Conservation (phyloP, 2,113 vertebrate genomes). For the Hyperoodon ampullatus region DNA sequence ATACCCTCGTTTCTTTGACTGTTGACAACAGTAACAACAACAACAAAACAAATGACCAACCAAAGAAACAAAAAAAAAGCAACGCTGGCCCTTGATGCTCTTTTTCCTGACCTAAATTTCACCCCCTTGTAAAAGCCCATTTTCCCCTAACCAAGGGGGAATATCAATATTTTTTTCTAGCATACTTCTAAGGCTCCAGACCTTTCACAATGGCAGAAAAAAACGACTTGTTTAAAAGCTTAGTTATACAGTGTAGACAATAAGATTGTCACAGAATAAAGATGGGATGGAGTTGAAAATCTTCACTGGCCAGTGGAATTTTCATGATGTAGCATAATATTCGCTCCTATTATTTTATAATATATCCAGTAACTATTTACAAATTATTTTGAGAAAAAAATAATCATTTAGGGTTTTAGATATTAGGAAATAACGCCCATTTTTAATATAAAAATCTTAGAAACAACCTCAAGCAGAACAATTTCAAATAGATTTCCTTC, state of each 20-base stretch:
- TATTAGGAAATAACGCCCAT: constrained; percentile 79
- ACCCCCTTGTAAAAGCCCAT: not conserved
- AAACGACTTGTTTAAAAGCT: constrained; percentile 76
- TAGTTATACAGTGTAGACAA: constrained; percentile 77
- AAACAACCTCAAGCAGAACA: constrained; percentile 82
- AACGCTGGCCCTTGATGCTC: constrained; percentile 16
- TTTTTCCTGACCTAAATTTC: constrained; percentile 39
- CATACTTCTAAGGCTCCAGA: constrained; percentile 37
- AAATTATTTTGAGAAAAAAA: constrained; percentile 84
- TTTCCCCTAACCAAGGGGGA: not conserved
- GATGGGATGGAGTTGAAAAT: constrained; percentile 70
- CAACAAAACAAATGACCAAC: not conserved
- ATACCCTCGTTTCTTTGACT: constrained; percentile 40
- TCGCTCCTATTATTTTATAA: constrained; percentile 78
- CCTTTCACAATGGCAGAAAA: constrained; percentile 59
- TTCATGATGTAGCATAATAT: constrained; percentile 65
- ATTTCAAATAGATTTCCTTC: constrained; percentile 82
- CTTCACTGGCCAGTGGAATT: constrained; percentile 62
- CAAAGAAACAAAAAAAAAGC: constrained; percentile 14
- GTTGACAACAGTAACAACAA: constrained; percentile 8
- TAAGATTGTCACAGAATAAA: constrained; percentile 78
- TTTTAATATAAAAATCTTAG: constrained; percentile 85
- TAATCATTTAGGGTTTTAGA: constrained; percentile 82
- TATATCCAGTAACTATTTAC: constrained; percentile 81
- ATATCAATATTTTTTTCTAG: not conserved